A percentile compares a stretch with the other conserved stretches of the same genome.
Conservation (phyloP, 2,113 vertebrate species). For the Panthera tigris region DNA sequence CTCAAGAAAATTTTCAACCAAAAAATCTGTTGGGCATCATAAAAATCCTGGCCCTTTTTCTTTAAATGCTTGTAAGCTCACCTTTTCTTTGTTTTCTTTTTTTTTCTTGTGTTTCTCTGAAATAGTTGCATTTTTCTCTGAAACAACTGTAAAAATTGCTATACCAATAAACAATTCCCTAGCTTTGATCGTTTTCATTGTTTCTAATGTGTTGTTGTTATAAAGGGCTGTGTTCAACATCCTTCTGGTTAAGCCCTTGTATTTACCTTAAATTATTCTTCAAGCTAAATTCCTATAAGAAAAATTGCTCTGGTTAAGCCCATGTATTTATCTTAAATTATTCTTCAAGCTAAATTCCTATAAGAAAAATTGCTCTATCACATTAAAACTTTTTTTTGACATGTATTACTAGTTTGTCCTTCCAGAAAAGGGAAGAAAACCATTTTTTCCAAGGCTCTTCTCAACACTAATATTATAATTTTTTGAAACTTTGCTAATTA, state of each 20-base stretch:
- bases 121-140: not conserved
- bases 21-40: not conserved
- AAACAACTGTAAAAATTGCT: not conserved
- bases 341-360: not conserved
- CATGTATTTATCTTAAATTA: not conserved
- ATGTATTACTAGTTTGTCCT: not conserved
- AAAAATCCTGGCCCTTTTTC: not conserved
- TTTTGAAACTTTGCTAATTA: not conserved
- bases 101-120: not conserved
- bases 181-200: not conserved
- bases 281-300: not conserved
- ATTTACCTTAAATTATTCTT: not conserved
- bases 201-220: not conserved
- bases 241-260: not conserved
- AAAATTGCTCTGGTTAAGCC: not conserved
- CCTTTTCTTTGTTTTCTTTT: not conserved
- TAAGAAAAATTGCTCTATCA: not conserved
- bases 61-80: not conserved
- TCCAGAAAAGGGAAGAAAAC: not conserved
- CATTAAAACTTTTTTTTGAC: not conserved
- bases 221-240: not conserved
- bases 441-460: not conserved
- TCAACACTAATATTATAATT: not conserved
- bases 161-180: not conserved
- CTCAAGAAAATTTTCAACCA: not conserved